A percentile compares a stretch with the other conserved stretches of the same genome.
Evolutionary conservation across 2,113 vertebrate species (phyloP).

Genomic region (Sturnira hondurensis): DNA sequence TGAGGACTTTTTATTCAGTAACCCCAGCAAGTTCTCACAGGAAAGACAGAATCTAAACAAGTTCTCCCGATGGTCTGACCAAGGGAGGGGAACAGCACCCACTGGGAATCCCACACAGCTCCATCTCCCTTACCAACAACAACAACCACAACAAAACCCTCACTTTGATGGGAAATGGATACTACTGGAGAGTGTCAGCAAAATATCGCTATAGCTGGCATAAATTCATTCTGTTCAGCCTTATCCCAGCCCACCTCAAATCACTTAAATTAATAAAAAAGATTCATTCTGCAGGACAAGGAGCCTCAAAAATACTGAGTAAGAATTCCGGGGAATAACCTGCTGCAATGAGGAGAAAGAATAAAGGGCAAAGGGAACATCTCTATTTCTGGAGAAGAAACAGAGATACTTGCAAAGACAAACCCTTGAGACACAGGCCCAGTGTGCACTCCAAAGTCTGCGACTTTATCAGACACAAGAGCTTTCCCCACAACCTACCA

Average conservation of each 20-base stretch:
- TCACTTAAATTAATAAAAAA: not conserved
- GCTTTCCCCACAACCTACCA: not conserved
- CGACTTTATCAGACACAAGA: not conserved
- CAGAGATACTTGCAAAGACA: not conserved
- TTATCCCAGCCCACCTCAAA: not conserved
- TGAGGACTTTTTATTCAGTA: not conserved
- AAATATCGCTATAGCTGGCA: not conserved
- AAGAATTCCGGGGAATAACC: not conserved
- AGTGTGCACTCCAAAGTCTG: not conserved
- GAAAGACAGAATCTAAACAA: not conserved
- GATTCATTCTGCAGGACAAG: not conserved
- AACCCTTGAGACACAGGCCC: not conserved
- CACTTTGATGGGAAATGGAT: not conserved
- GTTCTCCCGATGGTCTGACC: not conserved
- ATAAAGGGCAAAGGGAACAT: not conserved
- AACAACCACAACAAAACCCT: no score
- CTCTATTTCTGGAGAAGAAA: not conserved
- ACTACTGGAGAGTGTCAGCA: not conserved
- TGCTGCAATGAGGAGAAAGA: not conserved
- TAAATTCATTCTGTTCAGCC: not conserved
- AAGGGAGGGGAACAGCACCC: not conserved
- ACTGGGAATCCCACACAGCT: not conserved
- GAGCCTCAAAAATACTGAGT: not conserved
- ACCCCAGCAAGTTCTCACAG: not conserved
- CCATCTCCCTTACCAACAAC: not conserved